A percentile compares a stretch with the other conserved stretches of the same genome.
Conservation (phyloP, 2,797 vertebrate species). For the Betta splendens region DNA sequence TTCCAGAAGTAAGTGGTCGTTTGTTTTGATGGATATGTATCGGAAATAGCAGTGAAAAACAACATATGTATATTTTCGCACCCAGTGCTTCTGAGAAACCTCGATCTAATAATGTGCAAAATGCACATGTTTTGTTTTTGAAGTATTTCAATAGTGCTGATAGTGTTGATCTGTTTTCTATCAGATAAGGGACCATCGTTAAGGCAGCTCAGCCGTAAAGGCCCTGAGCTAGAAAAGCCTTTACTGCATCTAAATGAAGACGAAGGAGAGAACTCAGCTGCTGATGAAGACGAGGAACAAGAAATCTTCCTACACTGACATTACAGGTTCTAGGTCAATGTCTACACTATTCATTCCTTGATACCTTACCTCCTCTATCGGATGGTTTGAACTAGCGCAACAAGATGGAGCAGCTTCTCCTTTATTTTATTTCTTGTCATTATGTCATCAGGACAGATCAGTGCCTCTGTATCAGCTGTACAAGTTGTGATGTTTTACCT, state of each 20-base stretch:
- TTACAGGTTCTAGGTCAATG: background rate
- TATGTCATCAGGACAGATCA: conserved; percentile 1
- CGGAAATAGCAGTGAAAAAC: background rate
- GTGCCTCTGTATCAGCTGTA: background rate
- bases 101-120: too few species aligned
- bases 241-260: conserved; percentile 72
- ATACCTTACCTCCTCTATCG: background rate
- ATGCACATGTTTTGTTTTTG: too few species aligned
- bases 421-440: background rate
- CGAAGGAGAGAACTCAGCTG: conserved; percentile 52
- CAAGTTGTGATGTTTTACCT: conserved; percentile 35
- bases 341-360: background rate
- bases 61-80: too few species aligned
- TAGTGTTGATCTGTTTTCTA: background rate
- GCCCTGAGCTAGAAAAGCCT: conserved; percentile 85
- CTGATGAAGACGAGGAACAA: conserved; percentile 73
- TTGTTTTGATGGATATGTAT: background rate
- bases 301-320: conserved; percentile 69
- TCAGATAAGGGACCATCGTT: conserved; percentile 66
- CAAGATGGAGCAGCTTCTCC: conserved; percentile 2
- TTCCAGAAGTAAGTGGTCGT: conserved; percentile 84
- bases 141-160: too few species aligned
- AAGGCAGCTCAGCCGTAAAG: conserved; percentile 72
- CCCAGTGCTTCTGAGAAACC: too few species aligned
- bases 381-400: conserved; percentile 20